Base-by-base conservation (phyloP, 2,888 invertebrate species). In the Ecliptopera silaceata region DNA sequence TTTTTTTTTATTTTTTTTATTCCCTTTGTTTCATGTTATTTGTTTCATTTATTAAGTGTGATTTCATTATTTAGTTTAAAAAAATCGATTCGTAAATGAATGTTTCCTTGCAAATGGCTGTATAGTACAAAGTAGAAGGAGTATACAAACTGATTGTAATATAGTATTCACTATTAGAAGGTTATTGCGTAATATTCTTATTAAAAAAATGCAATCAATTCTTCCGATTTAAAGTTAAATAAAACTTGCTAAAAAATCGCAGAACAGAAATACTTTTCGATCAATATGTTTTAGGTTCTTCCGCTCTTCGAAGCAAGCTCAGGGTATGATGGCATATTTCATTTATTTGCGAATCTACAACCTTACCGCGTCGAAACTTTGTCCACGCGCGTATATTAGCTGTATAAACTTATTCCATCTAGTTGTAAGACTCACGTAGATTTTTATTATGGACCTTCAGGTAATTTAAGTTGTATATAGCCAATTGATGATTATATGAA, bases 361-460 rank as follows among this genome's bases (percentile, higher is more conserved):
- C 18, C 48, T 36, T 42, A 29, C 31, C 42, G 53, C 38, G 50
- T 49, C 38, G 44, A 34, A 26, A 31, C 36, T 46, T 34, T 59
- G 36, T 26, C 22, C 32, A 46, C 49, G 39, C n/a, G 48, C 53
- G 45, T 41, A 36, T 49, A 50, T 66, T 76, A 75, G 73, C 68
- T 72, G 74, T 75, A 68, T 75, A 68, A 75, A 80, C 81, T 84
- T 74, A 87, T 89, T 89, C 89, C 89, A 89, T 84, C 77, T 89
- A 90, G 87, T 53, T 75, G 60, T 88, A 90, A 88, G 89, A 84
- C 85, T 85, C 84, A 84, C 82, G 80, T 88, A 85, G 81, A 79
- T 83, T 74, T 17, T 75, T 77, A 67, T 53, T 86, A 85, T 86
- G 86, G 78, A 86, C 80, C 75, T 82, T 84, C 79, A 79, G 73